Conservation (phyloP, 2,113 vertebrate genomes). For the Rhinopomastus cyanomelas region DNA sequence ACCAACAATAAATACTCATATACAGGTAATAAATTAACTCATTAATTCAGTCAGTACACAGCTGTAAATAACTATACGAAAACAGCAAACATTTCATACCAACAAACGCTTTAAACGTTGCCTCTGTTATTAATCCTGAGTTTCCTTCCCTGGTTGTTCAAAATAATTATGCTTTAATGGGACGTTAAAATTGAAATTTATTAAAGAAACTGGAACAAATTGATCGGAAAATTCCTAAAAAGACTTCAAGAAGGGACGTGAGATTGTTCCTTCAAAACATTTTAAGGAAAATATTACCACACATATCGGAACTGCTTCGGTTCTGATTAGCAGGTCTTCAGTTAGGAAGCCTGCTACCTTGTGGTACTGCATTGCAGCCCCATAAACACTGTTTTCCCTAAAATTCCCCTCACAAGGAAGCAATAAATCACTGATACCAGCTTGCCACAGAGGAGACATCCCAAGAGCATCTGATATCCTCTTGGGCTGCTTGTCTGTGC, state of each 20-base stretch:
- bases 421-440: not conserved
- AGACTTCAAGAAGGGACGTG: not conserved
- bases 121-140: not conserved
- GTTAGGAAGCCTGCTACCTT: not conserved
- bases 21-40: slow-evolving; percentile 57
- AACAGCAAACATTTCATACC: slow-evolving; percentile 40
- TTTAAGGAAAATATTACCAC: not conserved
- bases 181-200: slow-evolving; percentile 27
- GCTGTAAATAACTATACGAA: slow-evolving; percentile 41
- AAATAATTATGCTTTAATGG: slow-evolving; percentile 29
- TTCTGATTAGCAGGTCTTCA: not conserved
- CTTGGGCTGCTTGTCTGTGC: not conserved
- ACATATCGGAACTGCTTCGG: fast-evolving
- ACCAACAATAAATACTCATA: slow-evolving; percentile 35
- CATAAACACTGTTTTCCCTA: not conserved
- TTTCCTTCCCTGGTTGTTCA: not conserved
- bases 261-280: not conserved
- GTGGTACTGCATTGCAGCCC: not conserved
- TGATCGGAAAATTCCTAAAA: not conserved
- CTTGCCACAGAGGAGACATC: not conserved
- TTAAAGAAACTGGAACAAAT: slow-evolving; percentile 4
- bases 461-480: not conserved
- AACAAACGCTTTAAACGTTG: slow-evolving; percentile 7
- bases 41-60: slow-evolving; percentile 39
- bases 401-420: not conserved